These are phyloP conservation scores for Panulirus ornatus DNA, from an alignment of 1,140 invertebrate species.

Conservation along the genomic window DNA sequence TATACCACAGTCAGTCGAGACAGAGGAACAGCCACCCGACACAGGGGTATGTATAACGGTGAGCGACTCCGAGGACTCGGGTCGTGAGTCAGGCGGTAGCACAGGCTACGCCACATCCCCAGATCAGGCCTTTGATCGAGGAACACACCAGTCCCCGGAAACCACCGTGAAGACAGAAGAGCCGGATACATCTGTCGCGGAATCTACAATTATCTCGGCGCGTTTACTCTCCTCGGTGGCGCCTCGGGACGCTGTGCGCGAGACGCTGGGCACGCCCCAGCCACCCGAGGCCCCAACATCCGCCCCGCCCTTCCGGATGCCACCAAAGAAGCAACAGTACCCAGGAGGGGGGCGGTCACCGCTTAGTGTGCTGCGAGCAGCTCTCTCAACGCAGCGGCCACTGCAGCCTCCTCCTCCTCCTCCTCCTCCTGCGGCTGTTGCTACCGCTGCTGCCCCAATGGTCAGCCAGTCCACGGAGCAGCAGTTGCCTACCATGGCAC, in stretches of 20 bases:
- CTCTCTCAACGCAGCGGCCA: slow-evolving; percentile 31
- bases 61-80: slow-evolving; percentile 62
- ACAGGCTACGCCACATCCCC: slow-evolving; percentile 61
- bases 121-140: slow-evolving; percentile 51
- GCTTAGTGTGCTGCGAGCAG: slow-evolving; percentile 47
- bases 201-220: not conserved
- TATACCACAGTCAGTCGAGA: not conserved
- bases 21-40: slow-evolving; percentile 7
- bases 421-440: not conserved
- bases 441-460: not conserved
- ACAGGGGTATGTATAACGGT: slow-evolving; percentile 37
- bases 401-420: too few species aligned
- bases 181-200: not conserved
- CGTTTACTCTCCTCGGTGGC: not conserved
- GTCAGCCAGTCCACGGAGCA: not conserved
- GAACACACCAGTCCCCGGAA: slow-evolving; percentile 44
- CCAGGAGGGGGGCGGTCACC: slow-evolving; percentile 48
- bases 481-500: slow-evolving; percentile 12
- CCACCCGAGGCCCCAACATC: not conserved
- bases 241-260: slow-evolving; percentile 12
- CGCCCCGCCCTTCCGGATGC: slow-evolving; percentile 52
- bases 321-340: slow-evolving; percentile 66
- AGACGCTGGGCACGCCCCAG: not conserved
- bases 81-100: slow-evolving; percentile 55
- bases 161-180: slow-evolving; percentile 29